Base-by-base conservation (phyloP, 2,888 invertebrate genomes). In the Papilio elwesi region DNA sequence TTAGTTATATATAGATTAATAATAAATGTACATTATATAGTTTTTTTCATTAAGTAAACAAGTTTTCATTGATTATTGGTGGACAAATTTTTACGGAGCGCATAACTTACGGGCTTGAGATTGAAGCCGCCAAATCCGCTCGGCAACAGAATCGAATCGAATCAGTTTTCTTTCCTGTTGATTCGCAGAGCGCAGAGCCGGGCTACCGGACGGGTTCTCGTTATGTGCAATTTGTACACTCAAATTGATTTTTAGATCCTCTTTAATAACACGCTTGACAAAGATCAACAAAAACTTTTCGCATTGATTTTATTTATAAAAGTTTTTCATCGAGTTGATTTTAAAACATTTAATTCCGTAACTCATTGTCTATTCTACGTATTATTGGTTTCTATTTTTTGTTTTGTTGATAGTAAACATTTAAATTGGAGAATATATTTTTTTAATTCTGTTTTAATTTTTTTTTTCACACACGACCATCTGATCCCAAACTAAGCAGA, bases 241-340 rank as follows among this genome's bases (percentile, higher is more conserved):
- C 9, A 73, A 76, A 76, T 75, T 71, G 74, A 77, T 77, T 75
- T 75, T 53, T 74, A 70, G 74, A 71, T 74, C 53, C 69, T 59
- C 57, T 59, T 66, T 66, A 48, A 70, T 76, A 76, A 74, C 70
- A 77, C 71, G 73, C 73, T 57, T 76, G 73, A 75, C 70, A 73
- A 76, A 74, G 59, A 71, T 70, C 66, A 71, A 73, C 49, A 71
- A 73, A 68, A 71, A 74, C 15, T 73, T 75, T 73, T 71, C 66
- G 49, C 67, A 59, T 65, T 67, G 48, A 59, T 48, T 62, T 62
- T 43, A 62, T 62, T 62, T 59, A 0, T 52, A 62, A 69, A n/a
- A 16, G n/a, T 43, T 13, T 64, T 53, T 53, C 16, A 12, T 53
- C 53, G 15, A 26, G 47, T 48, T 36, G 12, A 43, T 55, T 65